A percentile compares a stretch with the other conserved stretches of the same genome.
These are phyloP conservation scores for Pimephales promelas DNA, from an alignment of 2,113 vertebrate genomes.

Conservation along the genomic window DNA sequence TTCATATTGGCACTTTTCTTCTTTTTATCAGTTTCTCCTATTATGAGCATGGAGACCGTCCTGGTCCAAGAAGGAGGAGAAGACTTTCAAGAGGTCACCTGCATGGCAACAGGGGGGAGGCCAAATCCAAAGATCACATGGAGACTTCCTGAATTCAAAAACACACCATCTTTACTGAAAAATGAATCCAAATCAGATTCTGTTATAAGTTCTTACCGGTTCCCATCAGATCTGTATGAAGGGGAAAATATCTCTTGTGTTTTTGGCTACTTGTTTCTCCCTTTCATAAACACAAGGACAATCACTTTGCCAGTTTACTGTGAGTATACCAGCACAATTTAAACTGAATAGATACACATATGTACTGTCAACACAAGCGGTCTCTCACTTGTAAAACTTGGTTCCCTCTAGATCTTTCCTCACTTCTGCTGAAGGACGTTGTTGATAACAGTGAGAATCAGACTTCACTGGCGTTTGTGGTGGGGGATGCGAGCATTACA, in stretches of 20 bases:
- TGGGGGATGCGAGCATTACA: slow-evolving; percentile 55
- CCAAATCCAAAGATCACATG: slow-evolving; percentile 68
- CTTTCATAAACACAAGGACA: slow-evolving; percentile 42
- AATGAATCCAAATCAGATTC: slow-evolving; percentile 29
- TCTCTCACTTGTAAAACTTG: slow-evolving; percentile 13
- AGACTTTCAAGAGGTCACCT: slow-evolving; percentile 69
- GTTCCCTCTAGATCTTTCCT: slow-evolving; percentile 64
- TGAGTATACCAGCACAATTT: slow-evolving; percentile 59
- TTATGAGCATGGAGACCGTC: slow-evolving; percentile 65
- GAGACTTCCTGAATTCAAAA: slow-evolving; percentile 56
- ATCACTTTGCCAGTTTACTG: slow-evolving; percentile 66
- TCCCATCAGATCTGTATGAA: slow-evolving; percentile 57
- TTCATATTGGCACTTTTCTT: slow-evolving; percentile 61
- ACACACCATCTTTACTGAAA: slow-evolving; percentile 32
- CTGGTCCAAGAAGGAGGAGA: slow-evolving; percentile 59
- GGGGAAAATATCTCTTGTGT: slow-evolving; percentile 67
- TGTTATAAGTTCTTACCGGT: slow-evolving; percentile 50
- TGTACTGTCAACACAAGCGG: not conserved
- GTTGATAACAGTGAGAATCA: slow-evolving; percentile 26
- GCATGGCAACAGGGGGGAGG: slow-evolving; percentile 69
- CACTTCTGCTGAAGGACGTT: slow-evolving; percentile 45
- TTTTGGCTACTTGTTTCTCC: slow-evolving; percentile 67
- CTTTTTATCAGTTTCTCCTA: slow-evolving; percentile 65
- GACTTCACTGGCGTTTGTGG: slow-evolving; percentile 57
- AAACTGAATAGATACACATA: not conserved